Evolutionary conservation across 2,888 invertebrate species (phyloP), one percentile per base, ranked within the genome.

Genomic region (Epistrophe grossulariae): DNA sequence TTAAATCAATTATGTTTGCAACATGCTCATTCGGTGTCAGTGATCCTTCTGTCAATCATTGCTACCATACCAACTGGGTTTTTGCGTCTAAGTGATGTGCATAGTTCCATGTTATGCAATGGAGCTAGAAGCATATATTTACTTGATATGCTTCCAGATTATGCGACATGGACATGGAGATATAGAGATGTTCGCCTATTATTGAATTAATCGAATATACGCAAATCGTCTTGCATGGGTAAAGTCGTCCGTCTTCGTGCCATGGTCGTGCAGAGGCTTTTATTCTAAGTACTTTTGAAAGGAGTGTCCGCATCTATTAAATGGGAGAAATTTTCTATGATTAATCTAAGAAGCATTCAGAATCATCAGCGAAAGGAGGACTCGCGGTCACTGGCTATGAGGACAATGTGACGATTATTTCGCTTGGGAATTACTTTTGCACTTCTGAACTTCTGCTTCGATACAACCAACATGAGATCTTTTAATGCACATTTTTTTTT

Each of bases 1-100:
- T 81, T 81, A 81, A 85, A 85, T 85, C 85, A 85, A 85, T 85
- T 85, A 85, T 62, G 81, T 70, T 78, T 80, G 77, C 84, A 85
- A 70, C 81, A 81, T 85, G 70, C 52, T 78, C 74, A 11, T 55
- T 64, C 72, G 74, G 62, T 85, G 85, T 85, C 81, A 81, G 85
- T 74, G 85, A 81, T 85, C 85, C 78, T 85, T 64, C 73, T 55
- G 85, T 85, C 85, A 85, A 85, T 85, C 85, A 85, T 78, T 70
- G 57, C 57, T 35, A 8, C 35, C 9, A 35, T 60, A 79, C 70
- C 70, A 81, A 70, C 52, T 70, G 78, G 40, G 50, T 31, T 24
- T 45, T 45, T 60, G n/a, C 48, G 24, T 55, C 52, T 38, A 59
- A 55, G 7, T 38, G 60, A 66, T 66, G 40, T 64, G 45, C 35